A percentile compares a stretch with the other conserved stretches of the same genome.
Evolutionary conservation across 2,888 invertebrate genomes (phyloP).

Genomic region (Hirtodrosophila duncani): DNA sequence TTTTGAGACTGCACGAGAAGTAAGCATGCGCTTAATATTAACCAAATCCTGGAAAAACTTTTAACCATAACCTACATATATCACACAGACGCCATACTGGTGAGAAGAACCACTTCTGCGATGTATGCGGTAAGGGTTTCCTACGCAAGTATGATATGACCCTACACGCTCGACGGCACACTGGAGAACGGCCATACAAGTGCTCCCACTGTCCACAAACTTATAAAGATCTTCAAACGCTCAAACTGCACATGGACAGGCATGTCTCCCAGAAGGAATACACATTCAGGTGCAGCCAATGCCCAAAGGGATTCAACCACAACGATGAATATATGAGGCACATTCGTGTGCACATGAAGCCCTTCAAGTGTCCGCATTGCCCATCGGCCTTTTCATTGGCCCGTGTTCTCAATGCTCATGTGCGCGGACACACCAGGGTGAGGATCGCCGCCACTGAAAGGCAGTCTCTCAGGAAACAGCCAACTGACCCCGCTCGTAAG

Average conservation of each 20-base stretch:
- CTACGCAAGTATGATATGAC: conserved; percentile 80
- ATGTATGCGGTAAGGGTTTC: conserved; percentile 75
- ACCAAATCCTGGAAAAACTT: too few relatives aligned
- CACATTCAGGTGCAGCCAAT: conserved; percentile 80
- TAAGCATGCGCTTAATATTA: conserved; percentile 51
- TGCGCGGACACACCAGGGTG: too few relatives aligned
- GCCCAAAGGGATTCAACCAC: conserved; percentile 70
- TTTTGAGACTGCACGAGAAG: conserved; percentile 80
- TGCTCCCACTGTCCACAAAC: conserved; percentile 80
- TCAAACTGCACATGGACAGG: conserved; percentile 80
- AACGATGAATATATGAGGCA: conserved; percentile 75
- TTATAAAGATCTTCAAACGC: conserved; percentile 71
- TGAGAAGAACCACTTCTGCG: conserved; percentile 80
- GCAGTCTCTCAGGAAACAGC: too few relatives aligned
- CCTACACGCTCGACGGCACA: conserved; percentile 80
- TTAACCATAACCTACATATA: conserved; percentile 19
- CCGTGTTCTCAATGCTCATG: too few relatives aligned
- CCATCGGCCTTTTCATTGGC: too few relatives aligned
- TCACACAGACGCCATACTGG: conserved; percentile 74
- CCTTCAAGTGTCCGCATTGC: background rate
- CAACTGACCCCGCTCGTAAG: too few relatives aligned
- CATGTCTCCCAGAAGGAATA: conserved; percentile 80
- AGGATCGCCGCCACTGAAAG: too few relatives aligned
- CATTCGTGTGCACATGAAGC: background rate
- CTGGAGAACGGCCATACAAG: conserved; percentile 79